Evolutionary conservation across 2,888 invertebrate species (phyloP).

Genomic region (Nymphalis polychloros): DNA sequence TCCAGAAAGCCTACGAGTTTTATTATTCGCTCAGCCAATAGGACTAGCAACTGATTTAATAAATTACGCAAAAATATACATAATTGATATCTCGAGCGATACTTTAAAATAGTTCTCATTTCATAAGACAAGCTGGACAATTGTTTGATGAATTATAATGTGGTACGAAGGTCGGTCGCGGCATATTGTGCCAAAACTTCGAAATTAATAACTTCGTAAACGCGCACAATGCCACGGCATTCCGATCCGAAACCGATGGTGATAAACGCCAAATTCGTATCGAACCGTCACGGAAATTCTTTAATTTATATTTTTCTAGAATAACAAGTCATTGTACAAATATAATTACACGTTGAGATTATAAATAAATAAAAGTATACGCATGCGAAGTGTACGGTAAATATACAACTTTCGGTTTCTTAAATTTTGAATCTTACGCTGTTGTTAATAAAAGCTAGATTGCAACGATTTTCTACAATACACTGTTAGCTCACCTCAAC

Average conservation of each 20-base stretch:
- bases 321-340: conserved; percentile 51
- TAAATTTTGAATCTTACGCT: background rate
- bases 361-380: conserved; percentile 44
- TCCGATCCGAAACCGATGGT: conserved; percentile 18
- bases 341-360: conserved; percentile 47
- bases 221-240: conserved; percentile 17
- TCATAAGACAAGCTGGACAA: conserved; percentile 36
- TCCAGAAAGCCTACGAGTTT: conserved; percentile 11
- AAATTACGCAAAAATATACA: conserved; percentile 33
- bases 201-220: conserved; percentile 28
- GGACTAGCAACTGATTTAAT: conserved; percentile 24
- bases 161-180: conserved; percentile 52
- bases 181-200: conserved; percentile 56
- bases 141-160: conserved; percentile 41
- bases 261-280: conserved; percentile 22
- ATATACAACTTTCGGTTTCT: background rate
- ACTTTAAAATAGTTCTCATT: conserved; percentile 38
- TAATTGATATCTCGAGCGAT: conserved; percentile 32
- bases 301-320: conserved; percentile 39
- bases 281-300: conserved; percentile 1
- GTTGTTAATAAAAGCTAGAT: background rate
- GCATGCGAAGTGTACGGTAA: conserved; percentile 40
- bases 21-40: conserved; percentile 12
- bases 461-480: background rate
- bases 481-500: conserved; percentile 16